phyloP scores from a whole-genome alignment of 2,113 vertebrate genomes.

The crab-eating macaque (Macaca fascicularis) region DNA sequence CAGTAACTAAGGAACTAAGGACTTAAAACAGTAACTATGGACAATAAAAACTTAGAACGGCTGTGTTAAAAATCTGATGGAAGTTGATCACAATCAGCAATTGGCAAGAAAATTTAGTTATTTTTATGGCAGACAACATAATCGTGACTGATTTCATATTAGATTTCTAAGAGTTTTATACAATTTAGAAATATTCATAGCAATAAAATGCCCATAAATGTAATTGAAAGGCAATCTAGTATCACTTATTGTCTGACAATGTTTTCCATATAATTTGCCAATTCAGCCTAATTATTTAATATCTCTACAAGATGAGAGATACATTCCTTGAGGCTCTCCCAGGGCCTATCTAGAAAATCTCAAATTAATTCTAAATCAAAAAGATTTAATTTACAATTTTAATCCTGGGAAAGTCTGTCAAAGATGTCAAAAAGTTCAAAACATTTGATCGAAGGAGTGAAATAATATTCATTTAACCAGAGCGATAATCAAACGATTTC shows the following conservation, averaged over 20 bases:
- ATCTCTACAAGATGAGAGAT: not conserved
- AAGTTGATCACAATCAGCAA: not conserved
- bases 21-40: not conserved
- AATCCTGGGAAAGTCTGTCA: not conserved
- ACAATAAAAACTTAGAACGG: not conserved
- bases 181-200: not conserved
- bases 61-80: not conserved
- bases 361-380: not conserved
- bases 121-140: not conserved
- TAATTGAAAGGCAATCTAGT: not conserved
- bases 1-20: no score
- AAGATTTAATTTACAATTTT: not conserved
- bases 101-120: not conserved
- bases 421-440: not conserved
- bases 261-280: not conserved
- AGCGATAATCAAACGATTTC: not conserved
- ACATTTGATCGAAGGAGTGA: not conserved
- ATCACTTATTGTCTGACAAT: not conserved
- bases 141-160: not conserved
- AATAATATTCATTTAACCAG: not conserved
- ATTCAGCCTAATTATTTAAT: not conserved
- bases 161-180: not conserved
- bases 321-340: not conserved
- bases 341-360: not conserved
- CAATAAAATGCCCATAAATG: not conserved